These are phyloP conservation scores for Lasiurus cinereus DNA, from an alignment of 2,113 vertebrate genomes.

Conservation along the genomic window DNA sequence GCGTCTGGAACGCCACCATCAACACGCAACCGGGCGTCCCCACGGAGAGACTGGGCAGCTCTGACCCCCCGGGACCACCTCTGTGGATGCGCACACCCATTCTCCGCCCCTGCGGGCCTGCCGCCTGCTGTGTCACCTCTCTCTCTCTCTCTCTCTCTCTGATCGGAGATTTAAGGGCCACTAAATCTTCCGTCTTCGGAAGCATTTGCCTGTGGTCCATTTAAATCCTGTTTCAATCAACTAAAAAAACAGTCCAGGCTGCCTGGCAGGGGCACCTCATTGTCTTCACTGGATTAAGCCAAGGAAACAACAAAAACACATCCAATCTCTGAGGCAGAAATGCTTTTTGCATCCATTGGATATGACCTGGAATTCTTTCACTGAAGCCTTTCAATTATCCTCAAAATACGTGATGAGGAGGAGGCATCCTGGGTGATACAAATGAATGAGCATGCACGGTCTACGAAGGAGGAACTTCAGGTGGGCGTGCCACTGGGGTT, in stretches of 20 bases:
- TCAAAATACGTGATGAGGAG: background rate
- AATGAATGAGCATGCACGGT: background rate
- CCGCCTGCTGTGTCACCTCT: background rate
- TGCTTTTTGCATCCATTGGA: background rate
- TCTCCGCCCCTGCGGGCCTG: background rate
- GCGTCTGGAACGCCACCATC: background rate
- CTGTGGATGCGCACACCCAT: background rate
- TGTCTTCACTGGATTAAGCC: slow-evolving; percentile 57
- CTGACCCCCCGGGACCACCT: background rate
- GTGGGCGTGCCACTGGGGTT: background rate
- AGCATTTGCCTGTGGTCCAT: slow-evolving; percentile 16
- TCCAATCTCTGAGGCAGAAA: background rate
- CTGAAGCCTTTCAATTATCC: slow-evolving; percentile 9
- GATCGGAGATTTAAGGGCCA: slow-evolving; percentile 38
- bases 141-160: slow-evolving; percentile 26
- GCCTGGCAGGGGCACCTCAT: background rate
- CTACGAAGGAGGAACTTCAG: too few relatives aligned
- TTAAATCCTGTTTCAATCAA: slow-evolving; percentile 55
- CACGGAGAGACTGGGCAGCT: background rate
- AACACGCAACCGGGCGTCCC: background rate
- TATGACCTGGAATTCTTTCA: background rate
- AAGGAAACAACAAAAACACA: slow-evolving; percentile 4
- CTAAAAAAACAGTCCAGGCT: slow-evolving; percentile 19
- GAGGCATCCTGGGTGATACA: background rate
- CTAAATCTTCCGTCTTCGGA: slow-evolving; percentile 47